phyloP scores from a whole-genome alignment of 2,113 vertebrate species.

The Eubucco bourcierii region DNA sequence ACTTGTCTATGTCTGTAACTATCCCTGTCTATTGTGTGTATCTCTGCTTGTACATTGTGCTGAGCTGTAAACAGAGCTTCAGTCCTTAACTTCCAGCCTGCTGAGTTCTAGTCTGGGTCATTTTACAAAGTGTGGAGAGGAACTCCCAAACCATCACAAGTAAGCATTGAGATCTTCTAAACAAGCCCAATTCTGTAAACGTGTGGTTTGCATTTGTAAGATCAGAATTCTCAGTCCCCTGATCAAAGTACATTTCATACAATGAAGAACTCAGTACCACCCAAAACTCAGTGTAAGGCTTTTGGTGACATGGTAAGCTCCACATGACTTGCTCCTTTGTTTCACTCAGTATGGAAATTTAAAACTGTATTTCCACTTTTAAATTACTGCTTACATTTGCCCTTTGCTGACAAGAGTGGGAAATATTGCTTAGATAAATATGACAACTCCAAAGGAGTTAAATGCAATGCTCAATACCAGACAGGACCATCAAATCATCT shows the following conservation, averaged over 20 bases:
- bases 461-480: background rate
- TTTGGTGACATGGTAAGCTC: background rate
- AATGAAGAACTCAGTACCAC: background rate
- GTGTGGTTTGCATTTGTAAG: background rate
- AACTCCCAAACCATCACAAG: no score
- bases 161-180: background rate
- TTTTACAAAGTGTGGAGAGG: no score
- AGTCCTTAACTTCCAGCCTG: no score
- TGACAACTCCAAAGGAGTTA: background rate
- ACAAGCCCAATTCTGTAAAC: background rate
- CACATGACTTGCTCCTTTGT: background rate
- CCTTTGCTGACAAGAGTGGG: background rate
- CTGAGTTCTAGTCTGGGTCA: no score
- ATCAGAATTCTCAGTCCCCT: background rate
- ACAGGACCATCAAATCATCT: background rate
- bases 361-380: background rate
- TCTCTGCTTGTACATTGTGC: no score
- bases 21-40: no score
- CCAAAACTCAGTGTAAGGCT: background rate
- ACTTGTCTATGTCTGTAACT: no score
- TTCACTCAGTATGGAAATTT: background rate
- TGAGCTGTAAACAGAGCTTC: no score
- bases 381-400: background rate
- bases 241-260: background rate
- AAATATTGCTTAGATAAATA: background rate